phyloP scores from a whole-genome alignment of 2,888 invertebrate species.

The Phoronis australis region DNA sequence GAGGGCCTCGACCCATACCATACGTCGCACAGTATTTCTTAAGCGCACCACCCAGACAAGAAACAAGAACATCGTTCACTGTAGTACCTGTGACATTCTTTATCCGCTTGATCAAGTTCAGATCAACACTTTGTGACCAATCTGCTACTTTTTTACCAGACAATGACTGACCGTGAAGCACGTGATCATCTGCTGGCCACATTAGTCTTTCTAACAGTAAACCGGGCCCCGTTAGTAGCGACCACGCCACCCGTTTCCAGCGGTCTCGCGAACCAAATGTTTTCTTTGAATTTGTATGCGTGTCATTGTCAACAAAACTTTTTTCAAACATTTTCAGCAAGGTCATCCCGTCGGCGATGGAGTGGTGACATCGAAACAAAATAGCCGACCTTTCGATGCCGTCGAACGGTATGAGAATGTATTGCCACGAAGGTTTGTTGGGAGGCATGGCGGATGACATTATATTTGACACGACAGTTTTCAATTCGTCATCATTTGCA shows the following conservation, averaged over 20 bases:
- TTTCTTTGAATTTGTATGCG: background rate
- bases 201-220: background rate
- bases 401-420: background rate
- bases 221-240: background rate
- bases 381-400: background rate
- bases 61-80: constrained; percentile 20
- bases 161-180: background rate
- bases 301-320: constrained; percentile 9
- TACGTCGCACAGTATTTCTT: constrained; percentile 5
- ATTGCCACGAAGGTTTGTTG: background rate
- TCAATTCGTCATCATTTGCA: background rate
- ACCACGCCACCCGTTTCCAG: background rate
- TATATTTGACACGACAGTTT: background rate
- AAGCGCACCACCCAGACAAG: constrained; percentile 15
- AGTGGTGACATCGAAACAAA: constrained; percentile 14
- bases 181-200: background rate
- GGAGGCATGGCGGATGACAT: background rate
- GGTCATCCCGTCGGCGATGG: constrained; percentile 17
- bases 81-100: constrained; percentile 15
- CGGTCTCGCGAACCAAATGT: background rate
- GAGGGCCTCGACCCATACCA: background rate
- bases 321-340: constrained; percentile 11
- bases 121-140: constrained; percentile 9
- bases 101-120: constrained; percentile 16
- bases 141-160: background rate